Evolutionary conservation across 2,797 vertebrate genomes (phyloP).

Genomic region (Chiroxiphia lanceolata): DNA sequence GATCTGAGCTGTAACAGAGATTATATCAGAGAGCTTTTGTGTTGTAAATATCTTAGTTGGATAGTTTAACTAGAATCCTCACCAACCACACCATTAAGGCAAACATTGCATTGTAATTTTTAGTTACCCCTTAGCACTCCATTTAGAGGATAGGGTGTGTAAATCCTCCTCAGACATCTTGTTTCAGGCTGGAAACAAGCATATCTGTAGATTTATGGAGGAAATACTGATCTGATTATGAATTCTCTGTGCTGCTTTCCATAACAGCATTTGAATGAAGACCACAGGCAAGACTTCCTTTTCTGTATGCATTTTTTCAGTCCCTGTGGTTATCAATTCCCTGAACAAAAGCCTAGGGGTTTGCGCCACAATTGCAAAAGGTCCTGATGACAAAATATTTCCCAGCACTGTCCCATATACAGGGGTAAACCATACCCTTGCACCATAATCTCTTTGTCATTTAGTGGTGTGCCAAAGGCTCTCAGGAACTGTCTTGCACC

Average conservation of each 20-base stretch:
- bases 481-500: background rate
- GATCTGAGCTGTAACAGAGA: background rate
- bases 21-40: background rate
- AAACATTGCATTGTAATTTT: background rate
- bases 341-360: rapidly evolving
- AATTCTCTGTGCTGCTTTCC: background rate
- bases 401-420: background rate
- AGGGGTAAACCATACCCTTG: background rate
- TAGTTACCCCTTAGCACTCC: background rate
- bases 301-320: background rate
- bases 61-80: background rate
- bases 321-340: background rate
- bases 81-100: background rate
- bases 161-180: background rate
- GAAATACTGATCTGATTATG: background rate
- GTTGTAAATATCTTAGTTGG: background rate
- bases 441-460: background rate
- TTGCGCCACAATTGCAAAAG: background rate
- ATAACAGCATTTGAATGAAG: background rate
- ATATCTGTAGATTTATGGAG: background rate
- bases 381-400: background rate
- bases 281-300: background rate
- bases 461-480: background rate
- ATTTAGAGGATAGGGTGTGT: background rate
- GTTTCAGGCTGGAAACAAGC: background rate